These are phyloP conservation scores for Cardinalis cardinalis DNA, from an alignment of 2,113 vertebrate genomes.

Conservation along the genomic window DNA sequence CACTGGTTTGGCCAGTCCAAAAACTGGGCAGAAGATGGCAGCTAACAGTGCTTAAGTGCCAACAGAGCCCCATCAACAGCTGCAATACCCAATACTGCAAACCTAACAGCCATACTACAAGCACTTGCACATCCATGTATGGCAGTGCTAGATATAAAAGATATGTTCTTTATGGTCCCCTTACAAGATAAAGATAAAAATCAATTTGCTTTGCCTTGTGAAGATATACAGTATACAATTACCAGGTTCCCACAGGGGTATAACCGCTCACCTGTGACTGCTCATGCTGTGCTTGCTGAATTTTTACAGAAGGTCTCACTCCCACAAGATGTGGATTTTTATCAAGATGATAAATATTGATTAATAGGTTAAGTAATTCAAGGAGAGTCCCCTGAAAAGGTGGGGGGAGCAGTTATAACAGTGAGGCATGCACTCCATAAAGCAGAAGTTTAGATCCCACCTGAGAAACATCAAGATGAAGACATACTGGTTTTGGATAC, in stretches of 20 bases:
- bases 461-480: not conserved
- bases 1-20: not conserved
- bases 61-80: not conserved
- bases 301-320: not conserved
- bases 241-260: not conserved
- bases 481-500: not conserved
- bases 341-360: not conserved
- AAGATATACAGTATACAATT: not conserved
- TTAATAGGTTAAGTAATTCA: not conserved
- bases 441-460: not conserved
- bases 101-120: not conserved
- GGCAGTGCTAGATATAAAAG: not conserved
- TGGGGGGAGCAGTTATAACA: not conserved
- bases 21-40: not conserved
- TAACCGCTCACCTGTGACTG: not conserved
- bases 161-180: not conserved
- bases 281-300: not conserved
- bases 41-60: not conserved
- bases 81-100: not conserved
- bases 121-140: fast-evolving
- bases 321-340: not conserved
- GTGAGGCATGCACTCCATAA: not conserved
- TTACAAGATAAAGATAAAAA: not conserved
- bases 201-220: not conserved
- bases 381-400: not conserved